These are phyloP conservation scores for Ophion costatus DNA, from an alignment of 2,888 invertebrate species.

Conservation along the genomic window DNA sequence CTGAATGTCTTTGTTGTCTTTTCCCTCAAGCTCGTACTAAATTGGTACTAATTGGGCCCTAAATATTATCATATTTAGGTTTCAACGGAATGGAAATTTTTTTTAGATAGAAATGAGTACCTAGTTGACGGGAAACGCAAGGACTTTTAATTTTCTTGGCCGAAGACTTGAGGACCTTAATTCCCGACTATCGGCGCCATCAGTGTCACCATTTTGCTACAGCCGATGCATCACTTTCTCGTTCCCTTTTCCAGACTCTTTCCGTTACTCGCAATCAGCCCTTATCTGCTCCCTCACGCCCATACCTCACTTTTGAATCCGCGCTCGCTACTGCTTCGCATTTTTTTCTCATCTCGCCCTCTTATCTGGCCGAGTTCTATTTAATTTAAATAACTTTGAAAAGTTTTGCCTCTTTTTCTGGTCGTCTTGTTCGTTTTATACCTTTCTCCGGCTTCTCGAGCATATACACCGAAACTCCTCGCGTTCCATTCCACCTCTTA, in stretches of 20 bases:
- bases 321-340: conserved; percentile 38
- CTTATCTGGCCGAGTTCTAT: conserved; percentile 70
- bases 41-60: no score
- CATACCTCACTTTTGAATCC: conserved; percentile 30
- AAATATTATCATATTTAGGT: neutral
- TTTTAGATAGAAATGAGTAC: conserved; percentile 27
- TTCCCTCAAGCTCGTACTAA: no score
- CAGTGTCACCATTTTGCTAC: conserved; percentile 68
- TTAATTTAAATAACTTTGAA: conserved; percentile 80
- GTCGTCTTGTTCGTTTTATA: conserved; percentile 43
- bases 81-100: conserved; percentile 6
- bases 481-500: conserved; percentile 42
- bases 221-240: neutral
- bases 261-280: conserved; percentile 70
- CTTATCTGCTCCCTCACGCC: conserved; percentile 71
- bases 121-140: conserved; percentile 63
- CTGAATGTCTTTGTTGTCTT: no score
- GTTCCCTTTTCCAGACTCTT: conserved; percentile 39
- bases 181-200: conserved; percentile 74
- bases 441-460: conserved; percentile 50
- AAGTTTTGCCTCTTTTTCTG: conserved; percentile 70
- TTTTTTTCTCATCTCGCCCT: conserved; percentile 47
- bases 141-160: conserved; percentile 73
- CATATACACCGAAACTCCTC: conserved; percentile 57
- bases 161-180: conserved; percentile 74